Conservation (phyloP, 2,888 invertebrate genomes). For the Caradrina clavipalpis region DNA sequence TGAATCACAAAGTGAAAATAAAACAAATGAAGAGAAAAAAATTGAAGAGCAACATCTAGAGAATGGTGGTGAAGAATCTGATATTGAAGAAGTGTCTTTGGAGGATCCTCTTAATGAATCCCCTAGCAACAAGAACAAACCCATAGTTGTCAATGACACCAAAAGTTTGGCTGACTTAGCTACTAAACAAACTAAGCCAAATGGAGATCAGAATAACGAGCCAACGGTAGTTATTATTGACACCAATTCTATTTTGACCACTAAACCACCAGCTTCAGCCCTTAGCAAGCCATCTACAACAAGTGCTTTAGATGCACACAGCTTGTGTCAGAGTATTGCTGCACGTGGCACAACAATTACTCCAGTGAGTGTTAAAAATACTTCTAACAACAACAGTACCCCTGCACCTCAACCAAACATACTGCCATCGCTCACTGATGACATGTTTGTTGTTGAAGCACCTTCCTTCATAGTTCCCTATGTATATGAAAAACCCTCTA, state of each 20-base stretch:
- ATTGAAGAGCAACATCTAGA: slow-evolving; percentile 88
- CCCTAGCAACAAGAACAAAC: slow-evolving; percentile 78
- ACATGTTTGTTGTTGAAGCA: slow-evolving; percentile 98
- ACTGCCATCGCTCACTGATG: slow-evolving; percentile 96
- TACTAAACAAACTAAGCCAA: slow-evolving; percentile 87
- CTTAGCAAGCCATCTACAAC: slow-evolving; percentile 72
- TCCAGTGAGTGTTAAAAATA: slow-evolving; percentile 82
- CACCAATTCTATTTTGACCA: slow-evolving; percentile 93
- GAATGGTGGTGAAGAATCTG: slow-evolving; percentile 84
- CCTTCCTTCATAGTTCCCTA: slow-evolving; percentile 98
- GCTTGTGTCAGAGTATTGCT: slow-evolving; percentile 88
- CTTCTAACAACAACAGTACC: slow-evolving; percentile 59
- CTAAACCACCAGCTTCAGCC: slow-evolving; percentile 74
- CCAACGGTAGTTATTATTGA: slow-evolving; percentile 96
- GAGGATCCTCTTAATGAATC: slow-evolving; percentile 92
- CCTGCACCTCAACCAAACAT: slow-evolving; percentile 85
- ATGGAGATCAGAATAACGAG: slow-evolving; percentile 92
- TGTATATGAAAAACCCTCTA: slow-evolving; percentile 97
- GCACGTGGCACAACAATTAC: slow-evolving; percentile 90
- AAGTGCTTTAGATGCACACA: slow-evolving; percentile 80
- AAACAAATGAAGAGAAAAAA: slow-evolving; percentile 89
- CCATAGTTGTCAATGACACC: slow-evolving; percentile 94
- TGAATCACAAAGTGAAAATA: slow-evolving; percentile 84
- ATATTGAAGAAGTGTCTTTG: slow-evolving; percentile 91
- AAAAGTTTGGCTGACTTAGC: slow-evolving; percentile 94